A percentile compares a stretch with the other conserved stretches of the same genome.
Evolutionary conservation across 2,888 invertebrate genomes (phyloP).

Genomic region (Netelia inedita): DNA sequence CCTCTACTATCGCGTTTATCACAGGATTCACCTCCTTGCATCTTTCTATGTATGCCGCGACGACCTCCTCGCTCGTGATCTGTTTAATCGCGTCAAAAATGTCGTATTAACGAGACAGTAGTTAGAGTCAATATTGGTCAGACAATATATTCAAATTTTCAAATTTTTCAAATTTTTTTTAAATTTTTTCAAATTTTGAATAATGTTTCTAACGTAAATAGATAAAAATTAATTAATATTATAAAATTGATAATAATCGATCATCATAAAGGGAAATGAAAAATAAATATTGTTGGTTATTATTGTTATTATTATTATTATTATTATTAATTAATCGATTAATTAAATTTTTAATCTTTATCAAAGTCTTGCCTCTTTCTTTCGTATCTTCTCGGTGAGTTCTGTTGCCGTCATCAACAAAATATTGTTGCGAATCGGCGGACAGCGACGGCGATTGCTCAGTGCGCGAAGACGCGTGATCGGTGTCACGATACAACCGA

Average conservation of each 20-base stretch:
- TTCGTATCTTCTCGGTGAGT: slow-evolving; percentile 90
- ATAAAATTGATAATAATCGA: neutral
- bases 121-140: neutral
- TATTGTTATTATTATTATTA: neutral
- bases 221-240: neutral
- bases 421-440: slow-evolving; percentile 89
- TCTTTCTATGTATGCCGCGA: slow-evolving; percentile 88
- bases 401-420: slow-evolving; percentile 90
- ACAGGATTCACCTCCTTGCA: slow-evolving; percentile 89
- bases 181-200: neutral
- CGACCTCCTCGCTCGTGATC: slow-evolving; percentile 88
- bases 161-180: neutral
- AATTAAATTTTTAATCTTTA: neutral
- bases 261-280: neutral
- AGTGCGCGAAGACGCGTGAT: slow-evolving; percentile 67
- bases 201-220: neutral
- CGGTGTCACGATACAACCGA: slow-evolving; percentile 71
- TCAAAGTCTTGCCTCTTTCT: slow-evolving; percentile 87
- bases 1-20: slow-evolving; percentile 90
- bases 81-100: slow-evolving; percentile 76
- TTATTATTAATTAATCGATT: neutral
- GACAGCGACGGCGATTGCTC: slow-evolving; percentile 79
- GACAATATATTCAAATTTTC: neutral
- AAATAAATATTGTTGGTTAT: neutral
- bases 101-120: neutral